Percentiles rank a stretch among this genome's conserved stretches.
Conservation (phyloP, 2,797 vertebrate genomes). For the Myotis findleyi region DNA sequence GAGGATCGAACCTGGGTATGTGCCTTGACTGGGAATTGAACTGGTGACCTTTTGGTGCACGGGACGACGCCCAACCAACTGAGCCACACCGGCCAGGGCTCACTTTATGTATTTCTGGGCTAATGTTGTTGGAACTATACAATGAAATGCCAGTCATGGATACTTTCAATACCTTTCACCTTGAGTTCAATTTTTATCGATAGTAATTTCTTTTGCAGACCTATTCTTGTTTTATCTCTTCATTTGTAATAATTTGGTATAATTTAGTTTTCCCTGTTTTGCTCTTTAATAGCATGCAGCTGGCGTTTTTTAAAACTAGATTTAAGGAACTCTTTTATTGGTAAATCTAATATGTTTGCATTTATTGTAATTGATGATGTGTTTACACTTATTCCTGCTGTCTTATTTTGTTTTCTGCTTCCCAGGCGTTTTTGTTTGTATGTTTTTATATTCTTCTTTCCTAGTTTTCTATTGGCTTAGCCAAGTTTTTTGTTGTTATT, state of each 20-base stretch:
- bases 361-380: neutral
- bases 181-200: neutral
- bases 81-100: neutral
- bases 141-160: neutral
- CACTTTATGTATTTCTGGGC: neutral
- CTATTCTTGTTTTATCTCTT: neutral
- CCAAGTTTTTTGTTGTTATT: neutral
- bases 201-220: neutral
- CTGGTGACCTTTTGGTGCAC: too few relatives aligned
- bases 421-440: neutral
- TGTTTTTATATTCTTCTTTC: neutral
- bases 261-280: neutral
- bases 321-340: neutral
- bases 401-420: constrained; percentile 32
- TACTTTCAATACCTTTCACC: neutral
- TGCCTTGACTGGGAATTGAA: too few relatives aligned
- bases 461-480: neutral
- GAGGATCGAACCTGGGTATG: too few relatives aligned
- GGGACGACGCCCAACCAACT: too few relatives aligned
- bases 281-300: neutral
- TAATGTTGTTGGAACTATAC: neutral
- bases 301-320: neutral
- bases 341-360: neutral
- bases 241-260: neutral
- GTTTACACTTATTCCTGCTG: neutral